phyloP scores from a whole-genome alignment of 2,113 vertebrate genomes.

The Pachycephala philippinensis region DNA sequence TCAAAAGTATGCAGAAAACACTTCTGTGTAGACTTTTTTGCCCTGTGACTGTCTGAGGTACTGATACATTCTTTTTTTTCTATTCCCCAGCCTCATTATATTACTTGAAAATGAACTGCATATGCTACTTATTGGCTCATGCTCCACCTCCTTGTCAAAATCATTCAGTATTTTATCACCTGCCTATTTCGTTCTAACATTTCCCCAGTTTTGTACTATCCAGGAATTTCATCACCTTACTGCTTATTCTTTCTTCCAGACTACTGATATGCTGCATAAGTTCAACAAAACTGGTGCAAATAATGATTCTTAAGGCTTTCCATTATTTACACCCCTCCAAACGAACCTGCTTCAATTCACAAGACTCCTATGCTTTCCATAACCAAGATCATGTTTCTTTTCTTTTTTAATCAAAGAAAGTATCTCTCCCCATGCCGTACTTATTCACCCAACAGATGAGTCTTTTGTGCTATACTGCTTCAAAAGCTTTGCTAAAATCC shows the following conservation, averaged over 20 bases:
- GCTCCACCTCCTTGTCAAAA: constrained; percentile 35
- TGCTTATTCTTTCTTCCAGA: constrained; percentile 3
- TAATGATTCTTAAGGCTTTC: not conserved
- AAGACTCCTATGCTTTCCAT: not conserved
- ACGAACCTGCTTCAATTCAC: constrained; percentile 4
- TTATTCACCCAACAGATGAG: constrained; percentile 40
- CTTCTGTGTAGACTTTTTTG: not conserved
- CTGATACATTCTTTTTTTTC: not conserved
- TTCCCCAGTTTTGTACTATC: not conserved
- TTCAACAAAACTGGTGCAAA: not conserved
- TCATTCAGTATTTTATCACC: constrained; percentile 25
- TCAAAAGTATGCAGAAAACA: not conserved
- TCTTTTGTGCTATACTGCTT: not conserved
- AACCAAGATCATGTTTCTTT: not conserved
- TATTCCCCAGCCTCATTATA: not conserved
- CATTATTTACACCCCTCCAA: not conserved
- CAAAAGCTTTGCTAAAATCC: constrained; percentile 44
- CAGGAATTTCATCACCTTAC: not conserved
- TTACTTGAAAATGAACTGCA: not conserved
- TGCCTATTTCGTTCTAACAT: constrained; percentile 8
- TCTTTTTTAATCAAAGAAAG: constrained; percentile 41
- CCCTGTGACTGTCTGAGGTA: not conserved
- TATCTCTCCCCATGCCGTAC: not conserved
- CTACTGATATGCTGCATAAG: not conserved
- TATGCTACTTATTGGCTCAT: not conserved